Evolutionary conservation across 2,113 vertebrate species (phyloP), one percentile per base, ranked within the genome.

Genomic region (Tenrec ecaudatus): DNA sequence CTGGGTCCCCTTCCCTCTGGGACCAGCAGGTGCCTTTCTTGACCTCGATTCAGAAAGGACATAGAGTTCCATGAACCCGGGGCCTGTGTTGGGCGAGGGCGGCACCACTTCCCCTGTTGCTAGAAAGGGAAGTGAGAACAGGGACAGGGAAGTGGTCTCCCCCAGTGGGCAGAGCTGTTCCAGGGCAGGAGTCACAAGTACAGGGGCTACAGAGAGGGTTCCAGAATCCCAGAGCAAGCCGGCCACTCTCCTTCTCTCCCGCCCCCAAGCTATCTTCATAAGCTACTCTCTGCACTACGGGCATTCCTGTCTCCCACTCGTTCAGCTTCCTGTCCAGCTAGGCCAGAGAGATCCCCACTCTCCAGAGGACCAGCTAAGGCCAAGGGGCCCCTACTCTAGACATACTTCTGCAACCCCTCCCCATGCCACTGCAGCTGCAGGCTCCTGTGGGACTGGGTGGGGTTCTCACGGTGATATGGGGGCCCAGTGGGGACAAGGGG

Each of bases 231-330:
- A 8, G 43, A 38, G 36, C 15, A 17, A 27, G 1, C 29, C 14
- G 16, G 14, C 40, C 15, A 4, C 33, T 25, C 7, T 0, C 47
- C 22, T 0, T 66, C 22, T 25, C 29, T 7, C 0, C 33, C 10
- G 38, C 22, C 64, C 40, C 76, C 36, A 1, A 1, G 17, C 16
- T 22, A 1, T 29, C 27, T 23, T 40, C 75, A 43, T 23, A 25
- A 10, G 12, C 75, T 33, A 71, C 68, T 71, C 14, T n/a, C 10
- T 69, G 66, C 31, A 31, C 31, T 16, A 2, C 6, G 15, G 68
- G 31, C 68, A 23, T 23, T 64, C 79, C 38, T 20, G 81, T 23
- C 8, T 29, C 62, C 86, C 68, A 31, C 9, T 8, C 31, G 6
- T 19, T 6, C 33, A 73, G 71, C 33, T 36, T 73, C 19, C 31